A percentile compares a stretch with the other conserved stretches of the same genome.
Evolutionary conservation across 2,888 invertebrate species (phyloP).

Genomic region (Lysandra bellargus): DNA sequence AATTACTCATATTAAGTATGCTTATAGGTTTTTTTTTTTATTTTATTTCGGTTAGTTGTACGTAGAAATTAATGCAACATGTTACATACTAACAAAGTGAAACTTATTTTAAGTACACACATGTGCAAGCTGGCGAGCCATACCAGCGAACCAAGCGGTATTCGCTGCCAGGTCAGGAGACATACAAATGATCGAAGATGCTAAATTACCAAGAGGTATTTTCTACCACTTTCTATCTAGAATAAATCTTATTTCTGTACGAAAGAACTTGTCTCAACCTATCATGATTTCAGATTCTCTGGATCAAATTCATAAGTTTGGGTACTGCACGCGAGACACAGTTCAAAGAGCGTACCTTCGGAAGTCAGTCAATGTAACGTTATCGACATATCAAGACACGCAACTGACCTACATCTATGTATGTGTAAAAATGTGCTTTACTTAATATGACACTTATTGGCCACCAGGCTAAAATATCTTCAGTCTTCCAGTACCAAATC

Average conservation of each 20-base stretch:
- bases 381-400: conserved; percentile 45
- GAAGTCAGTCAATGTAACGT: conserved; percentile 48
- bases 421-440: conserved; percentile 42
- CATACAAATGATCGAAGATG: background rate
- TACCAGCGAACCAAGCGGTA: conserved; percentile 58
- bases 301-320: conserved; percentile 61
- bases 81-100: background rate
- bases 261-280: background rate
- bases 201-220: conserved; percentile 53
- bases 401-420: conserved; percentile 54
- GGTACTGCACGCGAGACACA: conserved; percentile 52
- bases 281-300: conserved; percentile 43
- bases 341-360: conserved; percentile 44
- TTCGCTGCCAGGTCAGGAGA: conserved; percentile 46
- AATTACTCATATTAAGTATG: too few species aligned
- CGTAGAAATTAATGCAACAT: too few species aligned
- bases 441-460: background rate
- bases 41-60: too few species aligned
- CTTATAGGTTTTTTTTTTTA: too few species aligned
- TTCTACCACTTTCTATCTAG: background rate
- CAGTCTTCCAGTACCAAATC: too few species aligned
- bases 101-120: conserved; percentile 27
- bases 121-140: conserved; percentile 52
- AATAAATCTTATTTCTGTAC: background rate
- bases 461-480: too few species aligned